A percentile compares a stretch with the other conserved stretches of the same genome.
phyloP scores from a whole-genome alignment of 2,888 invertebrate genomes.

The Labia minor region DNA sequence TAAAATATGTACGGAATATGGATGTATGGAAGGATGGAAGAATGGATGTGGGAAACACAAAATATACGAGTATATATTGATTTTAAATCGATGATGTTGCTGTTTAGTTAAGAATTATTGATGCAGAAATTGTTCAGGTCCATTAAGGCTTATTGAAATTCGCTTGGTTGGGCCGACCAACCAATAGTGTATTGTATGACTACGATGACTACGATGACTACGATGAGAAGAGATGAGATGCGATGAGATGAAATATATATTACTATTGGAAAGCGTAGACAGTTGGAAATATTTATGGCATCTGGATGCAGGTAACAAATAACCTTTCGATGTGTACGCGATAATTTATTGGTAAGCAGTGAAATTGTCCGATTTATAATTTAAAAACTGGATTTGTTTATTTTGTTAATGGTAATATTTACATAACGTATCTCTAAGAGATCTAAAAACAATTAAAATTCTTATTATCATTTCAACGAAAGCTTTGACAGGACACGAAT shows the following conservation, averaged over 20 bases:
- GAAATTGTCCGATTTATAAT: slow-evolving; percentile 13
- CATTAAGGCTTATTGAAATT: slow-evolving; percentile 3
- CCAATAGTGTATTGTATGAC: background rate
- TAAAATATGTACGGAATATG: no score
- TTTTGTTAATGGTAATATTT: slow-evolving; percentile 13
- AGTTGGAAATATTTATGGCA: background rate
- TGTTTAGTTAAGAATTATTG: no score
- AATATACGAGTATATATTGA: no score
- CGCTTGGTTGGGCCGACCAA: background rate
- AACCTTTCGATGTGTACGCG: background rate
- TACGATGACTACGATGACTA: slow-evolving; percentile 13
- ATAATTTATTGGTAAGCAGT: slow-evolving; percentile 4
- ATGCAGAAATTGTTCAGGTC: no score
- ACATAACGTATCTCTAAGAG: slow-evolving; percentile 6
- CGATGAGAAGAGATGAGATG: no score
- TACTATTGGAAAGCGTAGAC: background rate
- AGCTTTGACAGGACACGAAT: background rate
- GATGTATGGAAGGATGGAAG: no score
- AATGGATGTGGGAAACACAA: no score
- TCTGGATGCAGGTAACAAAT: slow-evolving; percentile 2
- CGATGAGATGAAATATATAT: no score
- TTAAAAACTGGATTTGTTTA: slow-evolving; percentile 13
- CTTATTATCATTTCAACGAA: background rate
- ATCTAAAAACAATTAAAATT: slow-evolving; percentile 13
- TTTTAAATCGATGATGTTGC: no score